These are phyloP conservation scores for Ctenodactylus gundi DNA, from an alignment of 2,113 vertebrate genomes.

Conservation along the genomic window DNA sequence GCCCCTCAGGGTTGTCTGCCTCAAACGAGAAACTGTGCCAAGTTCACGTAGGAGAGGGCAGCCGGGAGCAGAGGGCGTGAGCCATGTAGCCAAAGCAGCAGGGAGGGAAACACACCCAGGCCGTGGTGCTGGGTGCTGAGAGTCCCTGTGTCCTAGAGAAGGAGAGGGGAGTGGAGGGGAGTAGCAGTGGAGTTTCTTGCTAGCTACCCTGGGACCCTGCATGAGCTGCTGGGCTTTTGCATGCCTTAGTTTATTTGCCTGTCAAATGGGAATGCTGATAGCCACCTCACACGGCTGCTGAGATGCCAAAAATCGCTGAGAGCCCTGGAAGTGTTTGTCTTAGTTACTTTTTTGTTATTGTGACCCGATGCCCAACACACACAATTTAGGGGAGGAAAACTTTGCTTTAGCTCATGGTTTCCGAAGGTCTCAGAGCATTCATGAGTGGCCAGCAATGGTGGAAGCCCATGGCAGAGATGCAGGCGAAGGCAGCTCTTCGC, in stretches of 20 bases:
- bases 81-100: not conserved
- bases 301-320: not conserved
- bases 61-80: not conserved
- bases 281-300: not conserved
- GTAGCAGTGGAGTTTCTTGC: fast-evolving
- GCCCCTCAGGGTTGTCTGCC: not conserved
- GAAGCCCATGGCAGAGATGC: no score
- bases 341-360: no score
- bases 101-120: not conserved
- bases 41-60: not conserved
- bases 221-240: not conserved
- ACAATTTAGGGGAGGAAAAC: no score
- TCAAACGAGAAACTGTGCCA: not conserved
- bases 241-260: not conserved
- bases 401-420: no score
- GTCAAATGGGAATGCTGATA: not conserved
- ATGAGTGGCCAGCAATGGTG: no score
- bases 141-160: not conserved
- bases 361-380: no score
- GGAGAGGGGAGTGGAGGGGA: not conserved
- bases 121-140: not conserved
- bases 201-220: not conserved
- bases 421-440: no score
- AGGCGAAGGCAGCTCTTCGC: no score
- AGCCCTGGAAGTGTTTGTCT: not conserved